Conservation (phyloP, 2,888 invertebrate genomes). For the Eupelmus urozonus region DNA sequence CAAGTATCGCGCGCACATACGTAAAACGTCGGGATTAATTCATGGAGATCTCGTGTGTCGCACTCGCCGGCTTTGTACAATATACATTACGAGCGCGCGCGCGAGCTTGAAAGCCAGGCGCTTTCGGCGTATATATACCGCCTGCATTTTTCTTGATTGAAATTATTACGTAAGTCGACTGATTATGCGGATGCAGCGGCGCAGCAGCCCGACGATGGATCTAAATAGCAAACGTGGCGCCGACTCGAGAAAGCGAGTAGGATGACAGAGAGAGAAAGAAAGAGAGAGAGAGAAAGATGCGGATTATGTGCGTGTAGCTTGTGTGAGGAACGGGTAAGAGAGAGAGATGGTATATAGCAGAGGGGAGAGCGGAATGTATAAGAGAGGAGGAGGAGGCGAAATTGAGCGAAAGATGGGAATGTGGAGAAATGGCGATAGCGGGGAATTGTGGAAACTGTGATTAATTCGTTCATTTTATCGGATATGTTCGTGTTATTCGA, state of each 20-base stretch:
- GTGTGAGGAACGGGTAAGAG: neutral
- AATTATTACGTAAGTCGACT: constrained; percentile 55
- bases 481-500: too few species aligned
- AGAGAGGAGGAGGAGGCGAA: neutral
- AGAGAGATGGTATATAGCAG: neutral
- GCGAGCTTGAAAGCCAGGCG: neutral
- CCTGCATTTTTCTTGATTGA: constrained; percentile 59
- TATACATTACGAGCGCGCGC: neutral
- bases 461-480: too few species aligned
- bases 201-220: constrained; percentile 37
- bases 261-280: neutral
- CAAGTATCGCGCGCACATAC: constrained; percentile 53
- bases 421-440: too few species aligned
- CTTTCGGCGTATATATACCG: constrained; percentile 33
- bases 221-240: constrained; percentile 57
- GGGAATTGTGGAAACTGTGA: too few species aligned
- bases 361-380: neutral
- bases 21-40: constrained; percentile 54
- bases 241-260: constrained; percentile 17
- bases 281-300: neutral
- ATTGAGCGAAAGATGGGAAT: too few species aligned
- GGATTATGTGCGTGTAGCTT: neutral
- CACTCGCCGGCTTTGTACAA: neutral
- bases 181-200: constrained; percentile 56
- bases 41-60: constrained; percentile 9